Conservation (phyloP, 2,797 vertebrate species). For the Thaleichthys pacificus region DNA sequence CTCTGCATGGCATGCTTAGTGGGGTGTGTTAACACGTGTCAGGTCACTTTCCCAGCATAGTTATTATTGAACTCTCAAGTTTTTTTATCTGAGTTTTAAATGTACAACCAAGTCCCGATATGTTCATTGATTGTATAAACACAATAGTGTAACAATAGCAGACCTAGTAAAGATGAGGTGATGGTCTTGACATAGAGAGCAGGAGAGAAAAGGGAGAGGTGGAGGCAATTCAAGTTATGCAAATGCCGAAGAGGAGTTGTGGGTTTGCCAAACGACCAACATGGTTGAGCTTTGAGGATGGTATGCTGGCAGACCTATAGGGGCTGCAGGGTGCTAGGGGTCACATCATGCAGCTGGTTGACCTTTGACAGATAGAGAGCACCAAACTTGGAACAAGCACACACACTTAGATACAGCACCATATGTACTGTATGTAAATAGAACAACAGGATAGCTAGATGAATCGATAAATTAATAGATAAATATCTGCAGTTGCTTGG, state of each 20-base stretch:
- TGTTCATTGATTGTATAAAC: conserved; percentile 15
- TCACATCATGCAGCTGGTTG: not conserved
- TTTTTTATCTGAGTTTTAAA: conserved; percentile 34
- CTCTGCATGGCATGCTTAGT: conserved; percentile 79
- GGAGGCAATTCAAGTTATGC: not conserved
- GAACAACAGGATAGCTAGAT: not conserved
- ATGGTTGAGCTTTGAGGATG: not conserved
- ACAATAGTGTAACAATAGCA: conserved; percentile 7
- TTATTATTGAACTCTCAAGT: conserved; percentile 35
- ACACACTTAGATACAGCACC: not conserved
- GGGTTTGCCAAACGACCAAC: not conserved
- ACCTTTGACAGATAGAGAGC: not conserved
- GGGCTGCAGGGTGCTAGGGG: too few relatives aligned
- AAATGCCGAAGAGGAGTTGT: not conserved
- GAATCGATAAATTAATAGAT: not conserved
- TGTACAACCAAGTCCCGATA: conserved; percentile 36
- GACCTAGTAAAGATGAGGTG: not conserved
- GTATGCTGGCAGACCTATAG: not conserved
- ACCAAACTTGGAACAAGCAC: not conserved
- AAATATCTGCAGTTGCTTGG: conserved; percentile 2
- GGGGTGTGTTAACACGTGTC: conserved; percentile 58
- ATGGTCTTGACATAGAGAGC: not conserved
- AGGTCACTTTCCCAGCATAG: conserved; percentile 51
- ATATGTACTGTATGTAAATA: not conserved
- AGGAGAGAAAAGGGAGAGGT: not conserved